phyloP scores from a whole-genome alignment of 2,888 invertebrate genomes.

The Xestoiulus laeticollis region DNA sequence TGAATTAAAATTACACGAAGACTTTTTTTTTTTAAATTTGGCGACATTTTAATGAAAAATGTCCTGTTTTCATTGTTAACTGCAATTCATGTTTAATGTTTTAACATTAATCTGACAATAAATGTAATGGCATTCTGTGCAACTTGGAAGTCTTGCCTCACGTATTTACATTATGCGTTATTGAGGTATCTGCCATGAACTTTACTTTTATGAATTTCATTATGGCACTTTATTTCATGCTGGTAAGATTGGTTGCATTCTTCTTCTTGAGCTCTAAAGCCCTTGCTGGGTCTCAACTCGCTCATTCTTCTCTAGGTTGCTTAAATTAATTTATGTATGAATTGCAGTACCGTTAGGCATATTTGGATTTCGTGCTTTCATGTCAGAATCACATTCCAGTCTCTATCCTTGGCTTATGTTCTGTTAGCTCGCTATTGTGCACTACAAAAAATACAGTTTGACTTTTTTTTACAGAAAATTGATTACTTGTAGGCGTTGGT shows the following conservation, averaged over 20 bases:
- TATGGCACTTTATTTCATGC: neutral
- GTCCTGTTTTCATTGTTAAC: too few relatives aligned
- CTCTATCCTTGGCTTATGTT: neutral
- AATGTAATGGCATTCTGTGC: neutral
- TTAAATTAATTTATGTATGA: too few relatives aligned
- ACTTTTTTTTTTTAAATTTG: too few relatives aligned
- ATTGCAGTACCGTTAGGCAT: neutral
- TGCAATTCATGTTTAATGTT: too few relatives aligned
- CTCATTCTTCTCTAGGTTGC: too few relatives aligned
- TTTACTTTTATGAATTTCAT: neutral
- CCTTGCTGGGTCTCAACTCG: too few relatives aligned
- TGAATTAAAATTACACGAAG: too few relatives aligned
- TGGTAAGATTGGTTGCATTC: neutral
- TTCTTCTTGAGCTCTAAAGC: neutral
- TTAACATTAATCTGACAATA: neutral
- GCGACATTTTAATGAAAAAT: too few relatives aligned
- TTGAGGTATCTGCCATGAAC: neutral
- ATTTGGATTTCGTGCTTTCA: neutral
- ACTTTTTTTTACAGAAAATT: neutral
- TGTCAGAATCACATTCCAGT: neutral
- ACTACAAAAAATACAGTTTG: neutral
- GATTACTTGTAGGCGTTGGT: neutral
- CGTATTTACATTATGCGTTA: neutral
- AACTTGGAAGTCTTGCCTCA: neutral
- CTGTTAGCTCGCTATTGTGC: neutral